Conservation (phyloP, 2,888 invertebrate species). For the Podotricha telesiphe region DNA sequence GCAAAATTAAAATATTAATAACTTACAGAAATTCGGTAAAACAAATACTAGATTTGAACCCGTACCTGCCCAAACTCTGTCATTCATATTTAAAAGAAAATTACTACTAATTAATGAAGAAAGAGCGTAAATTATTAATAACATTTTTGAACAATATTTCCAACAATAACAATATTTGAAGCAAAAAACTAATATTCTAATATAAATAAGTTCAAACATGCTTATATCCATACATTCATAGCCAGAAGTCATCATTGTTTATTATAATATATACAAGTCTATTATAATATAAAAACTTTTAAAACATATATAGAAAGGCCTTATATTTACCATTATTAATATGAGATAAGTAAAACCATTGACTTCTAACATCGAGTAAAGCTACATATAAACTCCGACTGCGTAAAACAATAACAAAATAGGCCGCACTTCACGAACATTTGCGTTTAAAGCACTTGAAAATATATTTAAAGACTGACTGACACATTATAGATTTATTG, state of each 20-base stretch:
- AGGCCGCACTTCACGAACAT: not conserved
- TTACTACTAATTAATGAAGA: too few species aligned
- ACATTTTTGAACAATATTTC: too few species aligned
- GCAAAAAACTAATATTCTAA: too few species aligned
- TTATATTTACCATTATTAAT: constrained; percentile 2
- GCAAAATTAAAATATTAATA: not conserved
- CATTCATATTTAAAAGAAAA: too few species aligned
- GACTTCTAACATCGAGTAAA: constrained; percentile 33
- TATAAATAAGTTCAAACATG: too few species aligned
- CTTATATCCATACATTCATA: too few species aligned
- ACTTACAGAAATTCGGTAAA: not conserved
- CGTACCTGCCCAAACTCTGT: not conserved
- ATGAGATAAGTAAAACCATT: constrained; percentile 5
- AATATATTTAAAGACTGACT: constrained; percentile 11
- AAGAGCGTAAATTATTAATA: too few species aligned
- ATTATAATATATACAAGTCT: too few species aligned
- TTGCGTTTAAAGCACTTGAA: constrained; percentile 3
- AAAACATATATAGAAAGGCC: too few species aligned
- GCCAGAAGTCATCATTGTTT: too few species aligned
- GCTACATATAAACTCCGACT: constrained; percentile 25
- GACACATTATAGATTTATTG: not conserved
- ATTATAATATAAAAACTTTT: too few species aligned
- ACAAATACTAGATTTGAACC: not conserved
- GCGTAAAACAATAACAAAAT: constrained; percentile 37
- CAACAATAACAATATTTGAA: too few species aligned